Conservation (phyloP, 2,888 invertebrate species). For the Thumatha senex region DNA sequence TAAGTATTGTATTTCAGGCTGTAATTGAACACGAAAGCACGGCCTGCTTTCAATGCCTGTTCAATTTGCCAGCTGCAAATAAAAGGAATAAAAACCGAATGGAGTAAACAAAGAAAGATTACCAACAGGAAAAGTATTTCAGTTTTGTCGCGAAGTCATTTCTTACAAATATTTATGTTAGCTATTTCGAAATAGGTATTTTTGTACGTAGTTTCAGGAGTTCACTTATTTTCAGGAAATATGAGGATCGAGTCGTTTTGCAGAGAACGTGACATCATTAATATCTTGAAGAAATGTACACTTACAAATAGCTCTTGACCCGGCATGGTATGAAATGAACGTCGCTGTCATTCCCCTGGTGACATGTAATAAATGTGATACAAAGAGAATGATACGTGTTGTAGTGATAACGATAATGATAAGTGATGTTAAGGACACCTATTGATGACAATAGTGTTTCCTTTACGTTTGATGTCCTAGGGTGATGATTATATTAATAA, state of each 20-base stretch:
- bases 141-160: slow-evolving; percentile 26
- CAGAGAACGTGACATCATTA: neutral
- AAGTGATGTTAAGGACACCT: too few relatives aligned
- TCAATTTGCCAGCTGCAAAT: slow-evolving; percentile 29
- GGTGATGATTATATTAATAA: too few relatives aligned
- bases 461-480: too few relatives aligned
- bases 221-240: slow-evolving; percentile 12
- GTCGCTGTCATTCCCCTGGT: too few relatives aligned
- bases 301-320: neutral
- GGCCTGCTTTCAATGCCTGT: slow-evolving; percentile 27
- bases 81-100: slow-evolving; percentile 28
- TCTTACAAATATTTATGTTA: slow-evolving; percentile 20
- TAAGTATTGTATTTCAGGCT: neutral
- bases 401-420: too few relatives aligned
- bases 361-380: too few relatives aligned
- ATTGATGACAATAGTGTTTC: too few relatives aligned
- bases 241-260: neutral
- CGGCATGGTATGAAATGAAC: too few relatives aligned
- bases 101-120: slow-evolving; percentile 34
- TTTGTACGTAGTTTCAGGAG: slow-evolving; percentile 2
- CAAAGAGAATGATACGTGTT: too few relatives aligned
- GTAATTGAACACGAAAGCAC: slow-evolving; percentile 3
- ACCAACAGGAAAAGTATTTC: slow-evolving; percentile 31
- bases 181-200: slow-evolving; percentile 9
- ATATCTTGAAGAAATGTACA: neutral